Evolutionary conservation across 2,113 vertebrate species (phyloP), one percentile per base, ranked within the genome.

Genomic region (Larimichthys crocea): DNA sequence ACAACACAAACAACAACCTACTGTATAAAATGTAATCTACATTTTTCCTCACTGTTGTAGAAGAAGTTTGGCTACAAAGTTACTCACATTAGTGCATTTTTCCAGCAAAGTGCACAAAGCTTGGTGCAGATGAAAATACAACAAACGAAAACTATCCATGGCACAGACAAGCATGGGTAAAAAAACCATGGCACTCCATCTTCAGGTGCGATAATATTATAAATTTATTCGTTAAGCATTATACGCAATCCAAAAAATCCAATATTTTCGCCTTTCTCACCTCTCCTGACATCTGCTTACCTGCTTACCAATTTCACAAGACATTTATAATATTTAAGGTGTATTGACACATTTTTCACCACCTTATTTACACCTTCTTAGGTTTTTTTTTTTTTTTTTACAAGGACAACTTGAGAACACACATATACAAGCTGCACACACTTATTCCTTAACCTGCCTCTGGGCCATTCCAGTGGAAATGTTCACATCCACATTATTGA

Each of bases 401-500:
- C 12, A 35, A 60, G 19, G 69, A 56, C 50, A 72, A 40, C 16
- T 17, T 26, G 1, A 72, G 16, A 64, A 31, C 46, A n/a, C 60
- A 49, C 42, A 74, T 19, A 20, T 10, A 24, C 15, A 31, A 24
- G 63, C 9, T 31, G 49, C 46, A 48, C 49, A 72, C 42, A 56
- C 35, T 20, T 49, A 74, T 76, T 72, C 52, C 61, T 65, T 49
- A 69, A 75, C 61, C 24, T 26, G 35, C 81, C 63, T 79, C 56
- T 44, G n/a, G 62, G 59, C 69, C 72, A 63, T 12, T 50, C 75
- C 86, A 46, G 56, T 70, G 76, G 79, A 79, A 77, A 86, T 71
- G 68, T 82, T 86, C 63, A 10, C 61, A 91, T 89, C 87, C 71
- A 87, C 85, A 75, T 70, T 92, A 93, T 92, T 91, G 92, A 92